These are phyloP conservation scores for Pseudotriccus pelzelni DNA, from an alignment of 2,797 vertebrate genomes.

Conservation along the genomic window DNA sequence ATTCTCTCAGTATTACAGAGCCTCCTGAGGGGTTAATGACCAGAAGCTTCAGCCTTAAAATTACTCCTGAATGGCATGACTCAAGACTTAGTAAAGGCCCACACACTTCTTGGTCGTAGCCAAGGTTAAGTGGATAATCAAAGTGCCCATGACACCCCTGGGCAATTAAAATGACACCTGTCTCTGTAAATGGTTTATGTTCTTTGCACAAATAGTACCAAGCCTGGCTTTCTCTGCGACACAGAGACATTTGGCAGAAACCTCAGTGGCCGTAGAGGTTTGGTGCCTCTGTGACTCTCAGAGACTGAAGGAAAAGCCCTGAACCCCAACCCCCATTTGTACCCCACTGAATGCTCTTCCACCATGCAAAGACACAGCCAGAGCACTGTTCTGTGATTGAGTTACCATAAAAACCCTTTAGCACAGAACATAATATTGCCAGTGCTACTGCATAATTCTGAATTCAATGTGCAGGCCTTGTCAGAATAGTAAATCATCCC, in stretches of 20 bases:
- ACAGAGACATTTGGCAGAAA: not conserved
- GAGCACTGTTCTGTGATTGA: not conserved
- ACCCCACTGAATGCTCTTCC: not conserved
- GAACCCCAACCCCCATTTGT: not conserved
- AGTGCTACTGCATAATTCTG: not conserved
- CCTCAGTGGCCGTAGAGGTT: not conserved
- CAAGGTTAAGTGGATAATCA: not conserved
- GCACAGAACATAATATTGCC: not conserved
- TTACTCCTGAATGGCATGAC: not conserved
- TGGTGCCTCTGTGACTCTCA: not conserved
- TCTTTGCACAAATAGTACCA: not conserved
- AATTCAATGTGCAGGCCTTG: not conserved
- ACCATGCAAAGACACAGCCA: not conserved
- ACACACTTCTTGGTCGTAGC: not conserved
- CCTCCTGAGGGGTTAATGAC: not conserved
- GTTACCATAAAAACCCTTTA: not conserved
- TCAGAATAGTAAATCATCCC: not conserved
- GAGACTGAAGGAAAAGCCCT: not conserved
- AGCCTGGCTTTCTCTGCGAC: not conserved
- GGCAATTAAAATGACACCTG: not conserved
- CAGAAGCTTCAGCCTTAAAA: not conserved
- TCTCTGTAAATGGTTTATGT: not conserved
- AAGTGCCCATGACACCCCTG: not conserved
- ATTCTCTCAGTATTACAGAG: not conserved
- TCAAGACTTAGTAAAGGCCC: rapidly evolving